phyloP scores from a whole-genome alignment of 1,140 invertebrate genomes.

The Eumeta japonica region DNA sequence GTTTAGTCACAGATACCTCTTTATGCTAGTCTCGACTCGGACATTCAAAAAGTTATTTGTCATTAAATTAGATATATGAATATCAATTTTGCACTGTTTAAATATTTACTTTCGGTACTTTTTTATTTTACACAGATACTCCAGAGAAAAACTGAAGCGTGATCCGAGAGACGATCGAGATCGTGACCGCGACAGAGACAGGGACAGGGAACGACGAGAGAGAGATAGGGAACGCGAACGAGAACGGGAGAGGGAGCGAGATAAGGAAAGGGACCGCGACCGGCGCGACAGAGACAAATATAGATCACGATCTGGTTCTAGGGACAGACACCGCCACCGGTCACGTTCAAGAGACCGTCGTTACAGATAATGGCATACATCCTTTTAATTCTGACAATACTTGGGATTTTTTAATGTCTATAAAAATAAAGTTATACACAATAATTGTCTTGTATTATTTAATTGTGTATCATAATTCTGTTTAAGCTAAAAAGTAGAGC shows the following conservation, averaged over 20 bases:
- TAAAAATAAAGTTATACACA: no score
- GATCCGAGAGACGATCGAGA: slow-evolving; percentile 33
- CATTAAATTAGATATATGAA: no score
- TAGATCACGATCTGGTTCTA: slow-evolving; percentile 2
- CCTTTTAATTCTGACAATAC: slow-evolving; percentile 9
- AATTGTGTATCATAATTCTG: no score
- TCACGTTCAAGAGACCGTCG: slow-evolving; percentile 41
- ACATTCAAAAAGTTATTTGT: no score
- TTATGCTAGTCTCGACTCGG: no score
- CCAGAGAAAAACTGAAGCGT: slow-evolving; percentile 33
- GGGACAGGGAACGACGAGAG: slow-evolving; percentile 19
- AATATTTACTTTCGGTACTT: no score
- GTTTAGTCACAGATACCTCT: no score
- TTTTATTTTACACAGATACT: slow-evolving; percentile 26
- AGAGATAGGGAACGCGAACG: slow-evolving; percentile 20
- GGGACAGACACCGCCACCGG: slow-evolving; percentile 31
- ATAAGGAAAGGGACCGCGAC: slow-evolving; percentile 20
- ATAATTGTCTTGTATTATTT: no score
- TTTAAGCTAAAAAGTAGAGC: no score
- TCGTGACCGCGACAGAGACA: slow-evolving; percentile 27
- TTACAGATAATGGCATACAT: slow-evolving; percentile 31
- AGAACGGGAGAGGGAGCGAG: slow-evolving; percentile 13
- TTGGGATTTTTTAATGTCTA: slow-evolving; percentile 7
- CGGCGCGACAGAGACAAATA: slow-evolving; percentile 20
- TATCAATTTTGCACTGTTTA: no score